Conservation (phyloP, 2,888 invertebrate species). For the Caenorhabditis angaria region DNA sequence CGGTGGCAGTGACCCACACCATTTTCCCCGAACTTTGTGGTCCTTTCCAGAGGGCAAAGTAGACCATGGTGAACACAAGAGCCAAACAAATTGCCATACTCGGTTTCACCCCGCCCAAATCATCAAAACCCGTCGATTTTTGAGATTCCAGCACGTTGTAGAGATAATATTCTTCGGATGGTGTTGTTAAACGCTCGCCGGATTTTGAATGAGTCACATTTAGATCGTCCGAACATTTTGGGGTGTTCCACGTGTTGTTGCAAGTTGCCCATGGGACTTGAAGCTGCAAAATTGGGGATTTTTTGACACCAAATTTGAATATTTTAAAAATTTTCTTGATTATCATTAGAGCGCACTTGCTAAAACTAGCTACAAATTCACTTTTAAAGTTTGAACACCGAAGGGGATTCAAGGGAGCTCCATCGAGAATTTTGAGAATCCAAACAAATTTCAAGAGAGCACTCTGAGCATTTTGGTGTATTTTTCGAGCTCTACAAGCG, state of each 20-base stretch:
- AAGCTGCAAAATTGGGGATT: not conserved
- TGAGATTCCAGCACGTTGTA: slow-evolving; percentile 88
- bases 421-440: too few relatives aligned
- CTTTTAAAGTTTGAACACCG: too few relatives aligned
- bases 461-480: too few relatives aligned
- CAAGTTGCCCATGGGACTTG: slow-evolving; percentile 87
- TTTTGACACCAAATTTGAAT: not conserved
- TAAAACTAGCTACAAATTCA: too few relatives aligned
- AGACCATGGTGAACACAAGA: slow-evolving; percentile 89
- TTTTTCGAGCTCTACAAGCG: too few relatives aligned
- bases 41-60: slow-evolving; percentile 96
- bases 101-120: slow-evolving; percentile 88
- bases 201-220: slow-evolving; percentile 64
- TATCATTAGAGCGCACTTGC: too few relatives aligned
- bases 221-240: slow-evolving; percentile 77
- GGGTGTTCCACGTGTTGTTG: slow-evolving; percentile 87
- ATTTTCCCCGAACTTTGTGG: slow-evolving; percentile 89
- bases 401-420: too few relatives aligned
- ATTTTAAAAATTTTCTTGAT: slow-evolving; percentile 3
- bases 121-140: slow-evolving; percentile 83
- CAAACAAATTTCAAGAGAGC: too few relatives aligned
- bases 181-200: slow-evolving; percentile 72
- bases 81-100: slow-evolving; percentile 88
- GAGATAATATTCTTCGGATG: slow-evolving; percentile 89
- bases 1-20: slow-evolving; percentile 92